Evolutionary conservation across 2,888 invertebrate species (phyloP).

Genomic region (Netelia inedita): DNA sequence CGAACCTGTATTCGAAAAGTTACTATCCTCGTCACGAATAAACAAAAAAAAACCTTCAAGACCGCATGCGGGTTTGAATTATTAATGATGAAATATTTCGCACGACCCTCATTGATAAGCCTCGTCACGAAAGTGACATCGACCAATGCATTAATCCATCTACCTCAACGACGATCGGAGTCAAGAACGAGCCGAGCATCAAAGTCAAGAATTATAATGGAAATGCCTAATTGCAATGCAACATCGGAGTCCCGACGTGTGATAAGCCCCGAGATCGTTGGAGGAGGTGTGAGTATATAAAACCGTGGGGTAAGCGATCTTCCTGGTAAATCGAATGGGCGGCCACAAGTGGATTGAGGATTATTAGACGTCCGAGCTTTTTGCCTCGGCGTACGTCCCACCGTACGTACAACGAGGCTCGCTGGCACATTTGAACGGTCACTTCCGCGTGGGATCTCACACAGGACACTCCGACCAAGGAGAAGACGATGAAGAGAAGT

Average conservation of each 20-base stretch:
- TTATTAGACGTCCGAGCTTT: conserved; percentile 55
- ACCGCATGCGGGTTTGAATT: not conserved
- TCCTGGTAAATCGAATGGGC: conserved; percentile 62
- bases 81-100: not conserved
- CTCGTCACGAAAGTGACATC: not conserved
- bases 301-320: conserved; percentile 58
- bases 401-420: conserved; percentile 4
- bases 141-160: not conserved
- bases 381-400: not conserved
- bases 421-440: conserved; percentile 68
- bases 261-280: conserved; percentile 47
- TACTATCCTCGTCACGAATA: no score
- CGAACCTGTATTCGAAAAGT: no score
- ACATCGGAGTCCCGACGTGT: conserved; percentile 6
- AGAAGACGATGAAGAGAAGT: conserved; percentile 25
- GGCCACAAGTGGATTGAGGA: conserved; percentile 61
- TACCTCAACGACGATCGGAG: not conserved
- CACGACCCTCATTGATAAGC: not conserved
- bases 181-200: conserved; percentile 8
- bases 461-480: conserved; percentile 64
- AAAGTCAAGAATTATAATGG: conserved; percentile 28
- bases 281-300: conserved; percentile 44
- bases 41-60: not conserved
- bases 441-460: conserved; percentile 80
- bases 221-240: conserved; percentile 45